phyloP scores from a whole-genome alignment of 1,140 invertebrate genomes.

The Neomicropteryx cornuta region DNA sequence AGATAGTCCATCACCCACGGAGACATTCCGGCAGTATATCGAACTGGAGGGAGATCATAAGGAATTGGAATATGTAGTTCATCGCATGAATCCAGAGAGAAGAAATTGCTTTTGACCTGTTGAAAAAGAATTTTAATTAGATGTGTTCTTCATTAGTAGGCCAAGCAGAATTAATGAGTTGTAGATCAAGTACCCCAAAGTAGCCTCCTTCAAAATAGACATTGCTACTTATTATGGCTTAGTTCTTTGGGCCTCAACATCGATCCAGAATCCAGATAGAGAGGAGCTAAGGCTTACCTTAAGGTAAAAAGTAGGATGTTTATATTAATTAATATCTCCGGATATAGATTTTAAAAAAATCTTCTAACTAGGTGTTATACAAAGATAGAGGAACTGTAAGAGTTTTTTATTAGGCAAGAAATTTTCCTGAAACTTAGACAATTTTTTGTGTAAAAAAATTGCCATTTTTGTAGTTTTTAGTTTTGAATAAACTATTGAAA shows the following conservation, averaged over 20 bases:
- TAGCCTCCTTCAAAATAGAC: background rate
- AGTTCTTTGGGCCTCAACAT: background rate
- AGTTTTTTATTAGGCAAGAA: no score
- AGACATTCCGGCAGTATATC: slow-evolving; percentile 24
- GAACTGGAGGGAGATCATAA: slow-evolving; percentile 29
- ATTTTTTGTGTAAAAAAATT: no score
- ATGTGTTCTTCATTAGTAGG: background rate
- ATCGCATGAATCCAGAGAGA: slow-evolving; percentile 18
- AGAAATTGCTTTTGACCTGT: slow-evolving; percentile 30
- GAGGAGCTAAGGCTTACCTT: no score
- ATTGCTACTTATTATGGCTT: background rate
- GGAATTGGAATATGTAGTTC: slow-evolving; percentile 23
- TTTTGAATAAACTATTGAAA: slow-evolving; percentile 1
- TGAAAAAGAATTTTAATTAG: slow-evolving; percentile 10
- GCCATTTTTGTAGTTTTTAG: background rate
- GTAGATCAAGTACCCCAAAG: background rate
- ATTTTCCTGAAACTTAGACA: no score
- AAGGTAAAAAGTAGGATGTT: no score
- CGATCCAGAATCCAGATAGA: background rate
- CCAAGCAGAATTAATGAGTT: background rate
- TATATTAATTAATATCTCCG: no score
- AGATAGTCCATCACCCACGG: slow-evolving; percentile 28
- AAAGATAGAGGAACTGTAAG: no score
- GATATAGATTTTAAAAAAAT: no score
- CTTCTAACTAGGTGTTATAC: no score